Evolutionary conservation across 2,113 vertebrate species (phyloP).

Genomic region (Eurypyga helias): DNA sequence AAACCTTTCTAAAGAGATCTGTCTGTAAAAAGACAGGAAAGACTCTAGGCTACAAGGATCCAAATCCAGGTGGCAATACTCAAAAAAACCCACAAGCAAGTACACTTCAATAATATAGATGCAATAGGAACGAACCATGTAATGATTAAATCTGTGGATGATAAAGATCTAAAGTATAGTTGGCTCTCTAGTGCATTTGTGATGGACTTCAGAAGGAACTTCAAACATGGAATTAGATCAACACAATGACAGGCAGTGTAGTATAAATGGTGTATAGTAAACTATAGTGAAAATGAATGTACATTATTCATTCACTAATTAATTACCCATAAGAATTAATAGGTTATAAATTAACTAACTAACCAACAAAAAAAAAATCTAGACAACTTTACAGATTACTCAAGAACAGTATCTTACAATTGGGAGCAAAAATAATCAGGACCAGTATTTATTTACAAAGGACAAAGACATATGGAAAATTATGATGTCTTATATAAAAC

Average conservation of each 20-base stretch:
- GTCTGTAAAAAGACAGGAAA: background rate
- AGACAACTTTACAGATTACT: background rate
- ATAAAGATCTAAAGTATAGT: background rate
- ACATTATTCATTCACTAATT: background rate
- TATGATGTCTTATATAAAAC: constrained; percentile 47
- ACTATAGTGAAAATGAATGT: background rate
- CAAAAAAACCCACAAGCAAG: background rate
- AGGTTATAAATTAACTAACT: background rate
- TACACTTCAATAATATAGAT: background rate
- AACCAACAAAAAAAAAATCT: background rate
- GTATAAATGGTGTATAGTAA: background rate
- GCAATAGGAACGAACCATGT: background rate
- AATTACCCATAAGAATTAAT: background rate
- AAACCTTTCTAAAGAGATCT: background rate
- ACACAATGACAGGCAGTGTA: background rate
- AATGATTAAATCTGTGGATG: background rate
- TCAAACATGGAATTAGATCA: constrained; percentile 9
- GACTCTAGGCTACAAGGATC: background rate
- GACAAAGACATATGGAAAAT: constrained; percentile 1
- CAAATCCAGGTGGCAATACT: background rate
- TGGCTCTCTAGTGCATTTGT: background rate
- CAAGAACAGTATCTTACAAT: background rate
- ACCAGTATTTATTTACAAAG: background rate
- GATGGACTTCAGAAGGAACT: background rate
- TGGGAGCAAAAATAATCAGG: constrained; percentile 3